A percentile compares a stretch with the other conserved stretches of the same genome.
These are phyloP conservation scores for Brenthis ino DNA, from an alignment of 2,888 invertebrate genomes.

Conservation along the genomic window DNA sequence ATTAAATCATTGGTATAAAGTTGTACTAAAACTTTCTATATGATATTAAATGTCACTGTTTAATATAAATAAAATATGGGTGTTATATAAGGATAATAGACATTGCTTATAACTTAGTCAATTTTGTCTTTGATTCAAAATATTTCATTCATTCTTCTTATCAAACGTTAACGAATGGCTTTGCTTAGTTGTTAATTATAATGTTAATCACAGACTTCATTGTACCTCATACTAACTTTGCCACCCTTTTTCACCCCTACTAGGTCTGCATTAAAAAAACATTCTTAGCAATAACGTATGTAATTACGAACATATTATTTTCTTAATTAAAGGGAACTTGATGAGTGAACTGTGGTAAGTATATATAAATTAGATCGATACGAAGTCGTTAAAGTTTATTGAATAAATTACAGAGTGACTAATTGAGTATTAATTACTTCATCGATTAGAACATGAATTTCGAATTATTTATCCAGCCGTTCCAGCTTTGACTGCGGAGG, in stretches of 20 bases:
- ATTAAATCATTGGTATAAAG: conserved; percentile 2
- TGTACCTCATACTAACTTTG: background rate
- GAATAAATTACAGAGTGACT: conserved; percentile 75
- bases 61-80: conserved; percentile 2
- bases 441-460: conserved; percentile 68
- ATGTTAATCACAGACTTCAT: background rate
- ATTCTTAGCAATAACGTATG: background rate
- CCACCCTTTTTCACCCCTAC: too few species aligned
- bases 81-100: background rate
- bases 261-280: too few species aligned
- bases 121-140: conserved; percentile 11
- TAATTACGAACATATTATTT: background rate
- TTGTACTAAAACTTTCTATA: background rate
- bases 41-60: conserved; percentile 5
- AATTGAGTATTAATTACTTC: conserved; percentile 77
- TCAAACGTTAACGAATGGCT: background rate
- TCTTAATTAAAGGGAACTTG: conserved; percentile 5
- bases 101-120: conserved; percentile 10
- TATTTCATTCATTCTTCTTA: conserved; percentile 4
- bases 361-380: conserved; percentile 53
- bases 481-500: too few species aligned
- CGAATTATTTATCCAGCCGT: conserved; percentile 17
- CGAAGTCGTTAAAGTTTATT: conserved; percentile 69
- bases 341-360: conserved; percentile 39
- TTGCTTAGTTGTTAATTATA: conserved; percentile 1